These are phyloP conservation scores for Epinephelus moara DNA, from an alignment of 2,113 vertebrate genomes.

Conservation along the genomic window DNA sequence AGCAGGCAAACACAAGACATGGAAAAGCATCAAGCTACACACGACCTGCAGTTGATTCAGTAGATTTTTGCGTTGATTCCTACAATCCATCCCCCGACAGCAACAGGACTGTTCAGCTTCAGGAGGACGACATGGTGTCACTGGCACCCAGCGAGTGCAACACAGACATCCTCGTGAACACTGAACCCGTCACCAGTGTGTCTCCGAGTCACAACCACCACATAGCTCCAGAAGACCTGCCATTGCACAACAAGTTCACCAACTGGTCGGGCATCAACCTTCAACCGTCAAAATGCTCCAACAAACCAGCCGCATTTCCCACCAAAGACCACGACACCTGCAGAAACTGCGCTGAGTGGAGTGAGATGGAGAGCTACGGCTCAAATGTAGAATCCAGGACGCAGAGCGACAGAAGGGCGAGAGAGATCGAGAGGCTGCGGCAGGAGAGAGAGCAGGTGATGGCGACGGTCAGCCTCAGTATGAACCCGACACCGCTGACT, in stretches of 20 bases:
- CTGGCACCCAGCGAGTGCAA: slow-evolving; percentile 87
- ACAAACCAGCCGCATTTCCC: slow-evolving; percentile 14
- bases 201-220: slow-evolving; percentile 35
- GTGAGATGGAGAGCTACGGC: slow-evolving; percentile 41
- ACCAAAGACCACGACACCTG: slow-evolving; percentile 53
- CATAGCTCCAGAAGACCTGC: slow-evolving; percentile 83
- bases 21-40: slow-evolving; percentile 3
- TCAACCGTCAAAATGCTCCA: slow-evolving; percentile 38
- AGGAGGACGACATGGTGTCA: slow-evolving; percentile 79
- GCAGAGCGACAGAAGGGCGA: slow-evolving; percentile 66
- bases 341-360: slow-evolving; percentile 8
- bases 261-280: slow-evolving; percentile 90
- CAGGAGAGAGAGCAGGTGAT: slow-evolving; percentile 89
- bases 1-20: not conserved
- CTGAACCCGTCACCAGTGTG: slow-evolving; percentile 46
- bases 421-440: slow-evolving; percentile 85
- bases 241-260: slow-evolving; percentile 93
- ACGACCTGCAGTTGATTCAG: slow-evolving; percentile 27
- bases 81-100: slow-evolving; percentile 61
- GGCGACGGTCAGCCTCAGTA: slow-evolving; percentile 86
- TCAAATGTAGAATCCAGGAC: slow-evolving; percentile 33
- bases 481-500: slow-evolving; percentile 87
- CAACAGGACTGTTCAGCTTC: slow-evolving; percentile 63
- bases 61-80: slow-evolving; percentile 37
- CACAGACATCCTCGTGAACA: slow-evolving; percentile 87